phyloP scores from a whole-genome alignment of 2,888 invertebrate species.

The Calameuta idolon region DNA sequence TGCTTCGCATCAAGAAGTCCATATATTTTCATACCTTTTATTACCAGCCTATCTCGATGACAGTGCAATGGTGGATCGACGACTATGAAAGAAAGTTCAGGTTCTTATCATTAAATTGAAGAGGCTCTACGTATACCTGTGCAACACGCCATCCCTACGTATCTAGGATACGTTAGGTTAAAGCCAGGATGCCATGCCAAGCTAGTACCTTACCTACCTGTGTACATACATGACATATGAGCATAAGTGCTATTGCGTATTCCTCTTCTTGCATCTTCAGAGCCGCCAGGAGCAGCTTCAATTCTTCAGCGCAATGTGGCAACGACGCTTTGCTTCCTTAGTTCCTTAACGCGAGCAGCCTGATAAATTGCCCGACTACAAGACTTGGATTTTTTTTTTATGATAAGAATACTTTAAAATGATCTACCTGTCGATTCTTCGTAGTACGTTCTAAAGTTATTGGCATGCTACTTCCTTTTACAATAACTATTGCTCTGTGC shows the following conservation, averaged over 20 bases:
- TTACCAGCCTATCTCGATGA: conserved; percentile 11
- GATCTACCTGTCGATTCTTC: background rate
- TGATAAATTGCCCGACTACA: background rate
- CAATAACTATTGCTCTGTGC: background rate
- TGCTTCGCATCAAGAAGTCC: conserved; percentile 36
- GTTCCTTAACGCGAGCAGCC: background rate
- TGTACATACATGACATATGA: background rate
- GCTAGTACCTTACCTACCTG: conserved; percentile 28
- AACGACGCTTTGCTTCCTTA: background rate
- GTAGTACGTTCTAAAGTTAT: background rate
- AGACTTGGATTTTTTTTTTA: background rate
- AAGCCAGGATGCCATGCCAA: conserved; percentile 60
- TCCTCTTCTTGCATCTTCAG: background rate
- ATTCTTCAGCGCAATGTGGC: background rate
- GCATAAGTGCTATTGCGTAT: background rate
- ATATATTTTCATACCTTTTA: conserved; percentile 60
- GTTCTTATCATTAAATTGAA: background rate
- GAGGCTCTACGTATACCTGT: background rate
- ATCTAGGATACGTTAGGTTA: conserved; percentile 5
- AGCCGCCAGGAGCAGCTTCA: background rate
- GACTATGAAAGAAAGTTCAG: background rate
- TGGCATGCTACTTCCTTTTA: background rate
- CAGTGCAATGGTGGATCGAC: background rate
- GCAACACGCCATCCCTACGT: conserved; percentile 2
- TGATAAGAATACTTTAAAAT: background rate